Evolutionary conservation across 1,140 invertebrate genomes (phyloP).

Genomic region (Stegodyphus mimosarum): DNA sequence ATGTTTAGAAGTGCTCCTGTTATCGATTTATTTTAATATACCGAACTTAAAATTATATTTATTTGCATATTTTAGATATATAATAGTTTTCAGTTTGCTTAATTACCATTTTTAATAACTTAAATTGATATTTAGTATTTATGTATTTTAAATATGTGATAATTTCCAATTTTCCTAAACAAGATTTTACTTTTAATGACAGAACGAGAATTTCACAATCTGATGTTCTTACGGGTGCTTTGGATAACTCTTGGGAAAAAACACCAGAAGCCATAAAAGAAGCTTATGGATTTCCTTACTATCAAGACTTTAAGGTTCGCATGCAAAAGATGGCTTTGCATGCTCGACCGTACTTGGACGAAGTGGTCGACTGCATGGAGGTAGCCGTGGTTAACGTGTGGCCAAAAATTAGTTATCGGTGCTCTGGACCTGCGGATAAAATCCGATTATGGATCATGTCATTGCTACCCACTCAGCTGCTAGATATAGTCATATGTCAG

Average conservation of each 20-base stretch:
- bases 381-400: slow-evolving; percentile 65
- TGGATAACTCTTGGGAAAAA: slow-evolving; percentile 66
- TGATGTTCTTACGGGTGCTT: slow-evolving; percentile 62
- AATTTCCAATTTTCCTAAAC: background rate
- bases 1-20: too few species aligned
- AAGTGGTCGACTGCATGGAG: slow-evolving; percentile 68
- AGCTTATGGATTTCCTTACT: slow-evolving; percentile 68
- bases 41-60: too few species aligned
- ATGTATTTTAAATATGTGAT: too few species aligned
- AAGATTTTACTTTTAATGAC: background rate
- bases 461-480: slow-evolving; percentile 48
- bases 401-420: slow-evolving; percentile 62
- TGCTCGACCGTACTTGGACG: slow-evolving; percentile 64
- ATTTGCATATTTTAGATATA: too few species aligned
- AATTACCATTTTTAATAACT: too few species aligned
- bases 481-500: slow-evolving; percentile 56
- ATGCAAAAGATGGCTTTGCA: slow-evolving; percentile 53
- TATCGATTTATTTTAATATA: too few species aligned
- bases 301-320: slow-evolving; percentile 65
- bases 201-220: slow-evolving; percentile 67
- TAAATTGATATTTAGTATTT: too few species aligned
- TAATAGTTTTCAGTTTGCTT: too few species aligned
- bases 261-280: slow-evolving; percentile 65
- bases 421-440: slow-evolving; percentile 49
- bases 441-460: slow-evolving; percentile 58